Conservation (phyloP, 2,113 vertebrate species). For the Propithecus coquereli region DNA sequence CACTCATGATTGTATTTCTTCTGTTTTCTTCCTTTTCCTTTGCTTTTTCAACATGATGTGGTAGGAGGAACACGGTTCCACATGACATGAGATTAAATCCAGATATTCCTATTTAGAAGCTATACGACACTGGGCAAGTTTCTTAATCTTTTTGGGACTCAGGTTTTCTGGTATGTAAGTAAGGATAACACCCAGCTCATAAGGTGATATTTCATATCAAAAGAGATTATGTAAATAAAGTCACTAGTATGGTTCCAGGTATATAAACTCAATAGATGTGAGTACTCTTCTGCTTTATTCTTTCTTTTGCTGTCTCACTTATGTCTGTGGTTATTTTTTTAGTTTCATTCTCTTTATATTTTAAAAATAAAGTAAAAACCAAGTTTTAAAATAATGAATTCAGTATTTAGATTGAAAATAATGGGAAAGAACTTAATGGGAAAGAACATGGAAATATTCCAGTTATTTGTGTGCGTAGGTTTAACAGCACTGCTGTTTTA, state of each 20-base stretch:
- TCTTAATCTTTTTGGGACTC: background rate
- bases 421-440: background rate
- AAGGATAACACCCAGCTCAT: background rate
- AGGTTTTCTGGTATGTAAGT: slow-evolving; percentile 7
- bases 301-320: background rate
- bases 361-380: background rate
- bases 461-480: slow-evolving; percentile 25
- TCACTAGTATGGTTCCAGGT: background rate
- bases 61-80: background rate
- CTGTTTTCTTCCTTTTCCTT: background rate
- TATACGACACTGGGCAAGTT: background rate
- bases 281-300: background rate
- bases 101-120: background rate
- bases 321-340: background rate
- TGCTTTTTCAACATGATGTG: background rate
- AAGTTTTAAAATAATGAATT: slow-evolving; percentile 24
- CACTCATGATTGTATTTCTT: background rate
- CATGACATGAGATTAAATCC: background rate
- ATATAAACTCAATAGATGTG: background rate
- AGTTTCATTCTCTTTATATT: slow-evolving; percentile 5
- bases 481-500: background rate
- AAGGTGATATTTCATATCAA: slow-evolving; percentile 35
- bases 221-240: background rate
- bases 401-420: slow-evolving; percentile 2
- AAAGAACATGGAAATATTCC: background rate